Percentiles rank a stretch among this genome's conserved stretches.
phyloP scores from a whole-genome alignment of 1,140 invertebrate species.

The Drusus annulatus region DNA sequence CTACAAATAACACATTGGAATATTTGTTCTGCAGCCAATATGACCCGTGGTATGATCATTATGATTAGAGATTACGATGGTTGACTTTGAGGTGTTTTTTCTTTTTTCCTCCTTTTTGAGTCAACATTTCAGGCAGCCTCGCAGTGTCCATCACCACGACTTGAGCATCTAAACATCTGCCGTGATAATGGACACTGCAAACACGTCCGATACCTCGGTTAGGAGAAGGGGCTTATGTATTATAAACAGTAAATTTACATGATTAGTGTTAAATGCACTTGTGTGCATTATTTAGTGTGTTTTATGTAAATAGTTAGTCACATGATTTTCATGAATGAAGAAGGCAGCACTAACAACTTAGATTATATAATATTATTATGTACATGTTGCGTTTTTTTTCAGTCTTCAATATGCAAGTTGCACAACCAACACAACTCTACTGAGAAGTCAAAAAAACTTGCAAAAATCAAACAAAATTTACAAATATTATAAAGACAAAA shows the following conservation, averaged over 20 bases:
- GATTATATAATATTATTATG: constrained; percentile 19
- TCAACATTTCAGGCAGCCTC: too few relatives aligned
- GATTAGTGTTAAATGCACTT: constrained; percentile 18
- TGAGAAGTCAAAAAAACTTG: constrained; percentile 8
- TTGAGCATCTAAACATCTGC: too few relatives aligned
- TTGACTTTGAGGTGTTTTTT: too few relatives aligned
- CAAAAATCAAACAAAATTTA: constrained; percentile 24
- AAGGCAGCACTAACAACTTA: constrained; percentile 12
- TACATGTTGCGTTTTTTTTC: constrained; percentile 10
- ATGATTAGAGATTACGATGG: background rate
- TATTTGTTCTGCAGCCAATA: too few relatives aligned
- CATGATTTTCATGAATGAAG: constrained; percentile 18
- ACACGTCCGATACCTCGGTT: too few relatives aligned
- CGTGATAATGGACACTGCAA: too few relatives aligned
- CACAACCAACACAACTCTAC: background rate
- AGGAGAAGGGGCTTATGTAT: too few relatives aligned
- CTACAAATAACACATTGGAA: too few relatives aligned
- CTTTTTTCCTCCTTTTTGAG: too few relatives aligned
- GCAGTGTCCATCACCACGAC: too few relatives aligned
- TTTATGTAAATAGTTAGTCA: constrained; percentile 15
- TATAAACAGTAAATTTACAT: constrained; percentile 20
- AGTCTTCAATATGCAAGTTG: background rate
- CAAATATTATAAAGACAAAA: background rate
- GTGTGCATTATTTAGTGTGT: background rate
- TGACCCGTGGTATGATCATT: too few relatives aligned